These are phyloP conservation scores for Indicator indicator DNA, from an alignment of 2,113 vertebrate species.

Conservation along the genomic window DNA sequence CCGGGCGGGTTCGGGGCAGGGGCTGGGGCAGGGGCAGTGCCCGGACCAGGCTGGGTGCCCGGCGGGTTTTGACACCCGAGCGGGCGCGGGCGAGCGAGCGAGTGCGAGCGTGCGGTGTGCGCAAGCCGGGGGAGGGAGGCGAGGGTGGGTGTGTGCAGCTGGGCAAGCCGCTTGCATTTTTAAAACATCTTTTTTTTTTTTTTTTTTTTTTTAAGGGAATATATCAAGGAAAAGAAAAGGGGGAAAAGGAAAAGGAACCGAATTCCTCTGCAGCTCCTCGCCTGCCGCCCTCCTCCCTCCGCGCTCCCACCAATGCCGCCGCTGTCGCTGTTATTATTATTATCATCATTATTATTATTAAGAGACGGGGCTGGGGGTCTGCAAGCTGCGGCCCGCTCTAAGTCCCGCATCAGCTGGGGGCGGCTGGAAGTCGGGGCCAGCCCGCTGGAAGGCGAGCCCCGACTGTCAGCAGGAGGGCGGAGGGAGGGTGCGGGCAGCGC, in stretches of 20 bases:
- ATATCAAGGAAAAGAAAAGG: background rate
- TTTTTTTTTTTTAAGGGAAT: background rate
- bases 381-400: slow-evolving; percentile 32
- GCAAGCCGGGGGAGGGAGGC: too few species aligned
- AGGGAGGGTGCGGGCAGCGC: background rate
- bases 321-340: background rate
- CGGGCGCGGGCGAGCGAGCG: too few species aligned
- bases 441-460: slow-evolving; percentile 32
- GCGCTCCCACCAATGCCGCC: background rate
- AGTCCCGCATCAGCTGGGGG: slow-evolving; percentile 71
- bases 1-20: too few species aligned
- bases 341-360: background rate
- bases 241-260: background rate
- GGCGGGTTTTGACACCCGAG: too few species aligned
- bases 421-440: slow-evolving; percentile 76
- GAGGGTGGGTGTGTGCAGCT: too few species aligned
- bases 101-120: too few species aligned
- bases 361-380: background rate
- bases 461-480: slow-evolving; percentile 56
- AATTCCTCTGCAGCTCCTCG: background rate
- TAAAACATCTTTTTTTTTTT: too few species aligned
- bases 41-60: too few species aligned
- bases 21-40: too few species aligned
- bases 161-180: too few species aligned
- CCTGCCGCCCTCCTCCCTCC: background rate